phyloP scores from a whole-genome alignment of 2,113 vertebrate genomes.

The Mesoclemmys tuberculata region DNA sequence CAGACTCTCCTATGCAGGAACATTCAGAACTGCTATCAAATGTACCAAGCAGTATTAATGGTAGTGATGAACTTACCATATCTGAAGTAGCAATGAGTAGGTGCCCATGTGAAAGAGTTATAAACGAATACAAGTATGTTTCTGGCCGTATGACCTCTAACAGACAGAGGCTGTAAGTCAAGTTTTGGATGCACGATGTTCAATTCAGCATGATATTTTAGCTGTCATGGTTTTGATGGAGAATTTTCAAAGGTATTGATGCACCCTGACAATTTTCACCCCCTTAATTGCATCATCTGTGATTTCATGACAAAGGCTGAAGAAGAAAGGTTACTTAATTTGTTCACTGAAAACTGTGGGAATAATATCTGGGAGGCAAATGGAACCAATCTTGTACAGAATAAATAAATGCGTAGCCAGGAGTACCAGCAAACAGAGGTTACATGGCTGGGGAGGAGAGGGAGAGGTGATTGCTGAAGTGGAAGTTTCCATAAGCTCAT shows the following conservation, averaged over 20 bases:
- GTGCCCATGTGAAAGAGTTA: not conserved
- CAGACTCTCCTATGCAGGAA: not conserved
- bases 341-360: not conserved
- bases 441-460: not conserved
- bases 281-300: not conserved
- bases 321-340: not conserved
- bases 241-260: not conserved
- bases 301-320: not conserved
- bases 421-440: not conserved
- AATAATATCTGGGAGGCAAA: not conserved
- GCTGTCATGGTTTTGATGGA: not conserved
- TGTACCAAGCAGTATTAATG: not conserved
- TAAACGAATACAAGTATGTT: rapidly evolving
- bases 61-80: not conserved
- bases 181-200: not conserved
- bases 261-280: not conserved
- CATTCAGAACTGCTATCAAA: not conserved
- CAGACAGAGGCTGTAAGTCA: rapidly evolving
- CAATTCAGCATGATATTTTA: not conserved
- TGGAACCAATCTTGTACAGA: not conserved
- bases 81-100: not conserved
- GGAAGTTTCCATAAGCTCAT: not conserved
- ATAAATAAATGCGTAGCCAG: not conserved
- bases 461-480: not conserved
- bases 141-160: not conserved